Evolutionary conservation across 2,113 vertebrate species (phyloP).

Genomic region (Vicugna pacos): DNA sequence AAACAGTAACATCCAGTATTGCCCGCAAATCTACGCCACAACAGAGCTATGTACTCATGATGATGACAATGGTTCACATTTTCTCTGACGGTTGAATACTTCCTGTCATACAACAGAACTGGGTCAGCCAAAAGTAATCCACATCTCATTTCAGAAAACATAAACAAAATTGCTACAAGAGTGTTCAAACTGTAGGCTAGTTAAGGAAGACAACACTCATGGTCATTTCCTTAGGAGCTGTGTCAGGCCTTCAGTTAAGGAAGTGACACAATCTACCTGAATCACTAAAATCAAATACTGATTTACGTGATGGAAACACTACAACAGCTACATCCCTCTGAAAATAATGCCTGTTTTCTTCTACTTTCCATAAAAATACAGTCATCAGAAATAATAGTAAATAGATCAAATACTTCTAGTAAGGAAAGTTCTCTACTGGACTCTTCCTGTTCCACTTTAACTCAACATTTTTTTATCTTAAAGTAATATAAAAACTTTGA

Average conservation of each 20-base stretch:
- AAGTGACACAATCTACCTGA: constrained; percentile 46
- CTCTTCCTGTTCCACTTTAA: neutral
- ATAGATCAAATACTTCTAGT: neutral
- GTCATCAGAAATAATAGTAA: constrained; percentile 38
- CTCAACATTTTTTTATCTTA: constrained; percentile 13
- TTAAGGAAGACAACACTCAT: constrained; percentile 29
- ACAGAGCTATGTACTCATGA: neutral
- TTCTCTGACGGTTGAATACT: neutral
- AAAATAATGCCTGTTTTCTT: constrained; percentile 49
- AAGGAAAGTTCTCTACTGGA: neutral
- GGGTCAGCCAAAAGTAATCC: constrained; percentile 88
- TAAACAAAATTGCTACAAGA: constrained; percentile 83
- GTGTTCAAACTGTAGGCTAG: constrained; percentile 50
- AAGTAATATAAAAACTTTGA: constrained; percentile 30
- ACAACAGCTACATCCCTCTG: constrained; percentile 25
- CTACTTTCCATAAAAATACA: neutral
- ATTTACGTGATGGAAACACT: neutral
- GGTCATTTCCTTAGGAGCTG: constrained; percentile 61
- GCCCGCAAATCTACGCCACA: neutral
- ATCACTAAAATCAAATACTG: constrained; percentile 28
- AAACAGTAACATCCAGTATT: neutral
- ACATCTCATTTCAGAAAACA: constrained; percentile 78
- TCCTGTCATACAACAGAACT: constrained; percentile 66
- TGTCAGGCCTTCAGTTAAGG: constrained; percentile 53
- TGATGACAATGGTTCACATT: neutral